Evolutionary conservation across 30 jellyfish, hydroid and myxozoan genomes (phyloP).

Genomic region (Hydractinia symbiolongicarpus): DNA sequence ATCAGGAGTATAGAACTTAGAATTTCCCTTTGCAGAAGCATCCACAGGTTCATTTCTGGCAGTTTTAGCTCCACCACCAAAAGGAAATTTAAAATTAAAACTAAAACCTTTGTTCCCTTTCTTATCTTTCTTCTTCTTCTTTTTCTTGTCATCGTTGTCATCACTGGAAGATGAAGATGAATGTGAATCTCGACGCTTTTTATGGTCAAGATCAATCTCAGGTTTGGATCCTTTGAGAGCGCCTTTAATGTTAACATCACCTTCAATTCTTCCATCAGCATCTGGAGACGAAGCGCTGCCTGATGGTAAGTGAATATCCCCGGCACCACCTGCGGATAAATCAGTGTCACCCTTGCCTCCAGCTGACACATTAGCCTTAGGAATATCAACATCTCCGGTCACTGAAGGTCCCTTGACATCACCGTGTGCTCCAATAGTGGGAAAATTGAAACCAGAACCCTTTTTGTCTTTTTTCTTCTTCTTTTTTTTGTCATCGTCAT

Average conservation of each 20-base stretch:
- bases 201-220: background rate
- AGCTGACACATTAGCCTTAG: background rate
- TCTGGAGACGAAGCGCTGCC: too few relatives aligned
- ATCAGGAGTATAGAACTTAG: background rate
- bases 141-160: conserved; percentile 12
- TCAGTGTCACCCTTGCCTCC: background rate
- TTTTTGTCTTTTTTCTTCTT: background rate
- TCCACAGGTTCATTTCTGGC: background rate
- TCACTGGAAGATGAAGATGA: conserved; percentile 15
- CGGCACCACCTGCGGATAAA: conserved; percentile 4
- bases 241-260: background rate
- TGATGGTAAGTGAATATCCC: background rate
- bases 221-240: background rate
- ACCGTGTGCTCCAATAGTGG: conserved; percentile 8
- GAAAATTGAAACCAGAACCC: conserved; percentile 3
- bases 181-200: conserved; percentile 4
- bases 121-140: conserved; percentile 17
- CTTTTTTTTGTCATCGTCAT: conserved; percentile 3
- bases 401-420: background rate
- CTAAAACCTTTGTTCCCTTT: conserved; percentile 21
- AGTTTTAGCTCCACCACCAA: background rate
- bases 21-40: background rate
- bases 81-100: background rate
- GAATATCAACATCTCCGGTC: conserved; percentile 2
- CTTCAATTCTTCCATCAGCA: background rate